Conservation (phyloP, 2,888 invertebrate species). For the Pristionchus maxplancki region DNA sequence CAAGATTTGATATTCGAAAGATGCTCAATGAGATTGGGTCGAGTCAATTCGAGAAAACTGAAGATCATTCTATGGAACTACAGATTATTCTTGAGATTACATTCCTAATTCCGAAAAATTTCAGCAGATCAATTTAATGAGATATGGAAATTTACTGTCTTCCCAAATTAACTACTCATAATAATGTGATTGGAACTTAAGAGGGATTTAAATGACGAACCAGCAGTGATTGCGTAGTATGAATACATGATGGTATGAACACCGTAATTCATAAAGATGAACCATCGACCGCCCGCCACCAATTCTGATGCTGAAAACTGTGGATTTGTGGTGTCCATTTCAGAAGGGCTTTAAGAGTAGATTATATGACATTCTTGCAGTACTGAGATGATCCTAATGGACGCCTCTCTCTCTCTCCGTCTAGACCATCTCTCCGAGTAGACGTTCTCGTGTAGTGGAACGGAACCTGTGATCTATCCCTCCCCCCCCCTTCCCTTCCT, state of each 20-base stretch:
- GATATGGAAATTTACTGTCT: no score
- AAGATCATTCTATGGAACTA: not conserved
- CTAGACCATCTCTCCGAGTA: not conserved
- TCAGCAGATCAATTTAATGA: not conserved
- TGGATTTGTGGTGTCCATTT: no score
- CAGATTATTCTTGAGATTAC: not conserved
- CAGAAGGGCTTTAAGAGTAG: no score
- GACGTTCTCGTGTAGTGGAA: not conserved
- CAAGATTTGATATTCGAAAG: not conserved
- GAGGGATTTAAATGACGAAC: slow-evolving; percentile 61
- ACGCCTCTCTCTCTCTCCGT: not conserved
- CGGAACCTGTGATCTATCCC: not conserved
- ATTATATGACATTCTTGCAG: no score
- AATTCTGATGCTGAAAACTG: slow-evolving; percentile 49
- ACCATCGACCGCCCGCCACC: slow-evolving; percentile 68
- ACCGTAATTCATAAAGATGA: slow-evolving; percentile 80
- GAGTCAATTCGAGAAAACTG: not conserved
- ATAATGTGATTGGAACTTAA: not conserved
- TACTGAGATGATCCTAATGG: no score
- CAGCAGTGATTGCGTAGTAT: slow-evolving; percentile 73
- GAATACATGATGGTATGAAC: slow-evolving; percentile 80
- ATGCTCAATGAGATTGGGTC: not conserved
- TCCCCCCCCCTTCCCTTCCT: not conserved
- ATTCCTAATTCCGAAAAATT: not conserved
- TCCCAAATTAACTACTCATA: not conserved